Evolutionary conservation across 1,140 invertebrate genomes (phyloP), one percentile per base, ranked within the genome.

Genomic region (Paralvinella palmiformis): DNA sequence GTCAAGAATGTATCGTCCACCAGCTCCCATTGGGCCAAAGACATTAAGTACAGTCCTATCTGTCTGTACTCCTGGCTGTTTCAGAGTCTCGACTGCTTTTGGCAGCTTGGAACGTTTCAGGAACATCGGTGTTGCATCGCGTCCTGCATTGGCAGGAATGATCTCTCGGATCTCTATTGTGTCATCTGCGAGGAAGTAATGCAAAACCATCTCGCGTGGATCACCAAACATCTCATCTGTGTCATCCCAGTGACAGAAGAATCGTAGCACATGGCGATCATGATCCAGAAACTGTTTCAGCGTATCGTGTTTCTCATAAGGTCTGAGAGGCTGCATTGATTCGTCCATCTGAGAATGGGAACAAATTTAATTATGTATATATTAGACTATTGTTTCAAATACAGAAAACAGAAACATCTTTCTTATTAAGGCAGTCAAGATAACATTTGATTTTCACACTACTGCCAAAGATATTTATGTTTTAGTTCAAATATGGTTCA

Each of bases 1-100:
- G 67, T 83, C 82, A 22, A 79, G 68, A 62, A 83, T 81, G 50
- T 88, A 84, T 68, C 84, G 86, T 59, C 87, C 84, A n/a, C 84
- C 83, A 71, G 83, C 81, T 1, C 80, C 75, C 66, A 82, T 82
- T 31, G 83, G 79, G 15, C 87, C 87, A 50, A 91, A 78, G 1
- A 91, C 88, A 73, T 91, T 91, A 3, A 91, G 75, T 29, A 90
- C 75, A 0, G 87, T 90, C 53, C 84, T 79, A 1, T 82, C 79
- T 27, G 85, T 83, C 24, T 83, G 70, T 31, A 83, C 80, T 0
- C 89, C 89, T 3, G 86, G 85, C 44, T 83, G 76, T 1, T 85
- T 82, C 0, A 89, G 67, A 24, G 66, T 24, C 27, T 59, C 44
- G 22, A 59, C 44, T 10, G 27, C 32, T 44, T 81, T 82, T 24